Percentiles rank a stretch among this genome's conserved stretches.
Conservation (phyloP, 2,888 invertebrate genomes). For the Melanophora roralis region DNA sequence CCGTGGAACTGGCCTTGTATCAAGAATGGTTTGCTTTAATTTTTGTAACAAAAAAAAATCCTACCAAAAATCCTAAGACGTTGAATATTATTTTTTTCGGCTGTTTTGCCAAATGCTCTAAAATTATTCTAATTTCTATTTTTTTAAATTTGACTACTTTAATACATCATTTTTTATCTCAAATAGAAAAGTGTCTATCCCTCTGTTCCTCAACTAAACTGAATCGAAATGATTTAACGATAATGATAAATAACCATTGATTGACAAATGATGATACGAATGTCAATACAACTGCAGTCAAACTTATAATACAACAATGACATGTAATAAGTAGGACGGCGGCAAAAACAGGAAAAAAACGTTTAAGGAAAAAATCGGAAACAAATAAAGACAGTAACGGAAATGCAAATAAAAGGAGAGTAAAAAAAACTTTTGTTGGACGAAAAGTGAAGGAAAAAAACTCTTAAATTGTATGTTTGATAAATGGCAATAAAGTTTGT, state of each 20-base stretch:
- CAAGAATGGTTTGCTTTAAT: too few species aligned
- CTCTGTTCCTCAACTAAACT: not conserved
- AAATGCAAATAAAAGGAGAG: slow-evolving; percentile 7
- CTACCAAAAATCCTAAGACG: too few species aligned
- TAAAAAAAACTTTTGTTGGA: not conserved
- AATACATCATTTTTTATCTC: not conserved
- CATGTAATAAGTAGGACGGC: not conserved
- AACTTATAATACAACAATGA: slow-evolving; percentile 21
- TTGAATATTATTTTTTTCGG: too few species aligned
- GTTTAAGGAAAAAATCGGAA: slow-evolving; percentile 27
- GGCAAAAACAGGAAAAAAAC: slow-evolving; percentile 15
- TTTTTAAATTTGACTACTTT: too few species aligned
- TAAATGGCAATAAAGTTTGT: slow-evolving; percentile 59
- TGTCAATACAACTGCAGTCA: slow-evolving; percentile 45
- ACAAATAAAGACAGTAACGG: slow-evolving; percentile 21
- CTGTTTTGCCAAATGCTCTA: too few species aligned
- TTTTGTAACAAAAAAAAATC: too few species aligned
- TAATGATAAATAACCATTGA: slow-evolving; percentile 61
- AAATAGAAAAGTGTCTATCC: not conserved
- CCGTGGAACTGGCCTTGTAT: too few species aligned
- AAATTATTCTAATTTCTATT: too few species aligned
- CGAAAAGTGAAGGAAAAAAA: not conserved
- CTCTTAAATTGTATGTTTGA: slow-evolving; percentile 40
- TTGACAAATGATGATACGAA: slow-evolving; percentile 61
- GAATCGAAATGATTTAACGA: slow-evolving; percentile 52